Percentiles rank a stretch among this genome's conserved stretches.
Conservation (phyloP, 2,113 vertebrate genomes). For the Plectropomus leopardus region DNA sequence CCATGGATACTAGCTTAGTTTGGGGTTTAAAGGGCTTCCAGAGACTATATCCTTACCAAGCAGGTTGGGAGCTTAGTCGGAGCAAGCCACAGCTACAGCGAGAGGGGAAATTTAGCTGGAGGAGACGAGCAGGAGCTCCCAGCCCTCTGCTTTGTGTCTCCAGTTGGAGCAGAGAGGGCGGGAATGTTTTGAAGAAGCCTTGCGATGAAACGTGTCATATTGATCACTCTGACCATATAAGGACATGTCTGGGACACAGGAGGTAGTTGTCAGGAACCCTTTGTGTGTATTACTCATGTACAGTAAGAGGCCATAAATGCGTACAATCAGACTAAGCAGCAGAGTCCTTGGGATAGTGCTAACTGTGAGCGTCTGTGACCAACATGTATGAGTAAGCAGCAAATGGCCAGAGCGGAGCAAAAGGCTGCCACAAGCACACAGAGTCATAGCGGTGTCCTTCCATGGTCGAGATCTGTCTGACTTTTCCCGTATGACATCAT, state of each 20-base stretch:
- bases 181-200: slow-evolving; percentile 73
- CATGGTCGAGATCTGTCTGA: slow-evolving; percentile 25
- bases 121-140: slow-evolving; percentile 28
- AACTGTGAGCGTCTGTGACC: slow-evolving; percentile 36
- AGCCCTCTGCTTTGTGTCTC: slow-evolving; percentile 73
- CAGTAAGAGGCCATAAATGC: slow-evolving; percentile 17
- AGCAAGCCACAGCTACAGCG: slow-evolving; percentile 22
- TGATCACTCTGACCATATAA: slow-evolving; percentile 82
- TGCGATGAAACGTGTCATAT: slow-evolving; percentile 76
- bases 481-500: slow-evolving; percentile 57
- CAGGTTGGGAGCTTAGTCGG: slow-evolving; percentile 53
- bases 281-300: slow-evolving; percentile 11
- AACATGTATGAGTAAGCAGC: slow-evolving; percentile 61
- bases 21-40: slow-evolving; percentile 64
- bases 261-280: slow-evolving; percentile 68
- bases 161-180: slow-evolving; percentile 40
- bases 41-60: slow-evolving; percentile 56
- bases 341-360: slow-evolving; percentile 1
- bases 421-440: slow-evolving; percentile 36
- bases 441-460: slow-evolving; percentile 44
- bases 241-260: slow-evolving; percentile 65
- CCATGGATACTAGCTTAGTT: slow-evolving; percentile 63
- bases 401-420: slow-evolving; percentile 36
- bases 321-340: neutral
- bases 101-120: slow-evolving; percentile 18